Evolutionary conservation across 2,888 invertebrate genomes (phyloP).

Genomic region (Diaphora mendica): DNA sequence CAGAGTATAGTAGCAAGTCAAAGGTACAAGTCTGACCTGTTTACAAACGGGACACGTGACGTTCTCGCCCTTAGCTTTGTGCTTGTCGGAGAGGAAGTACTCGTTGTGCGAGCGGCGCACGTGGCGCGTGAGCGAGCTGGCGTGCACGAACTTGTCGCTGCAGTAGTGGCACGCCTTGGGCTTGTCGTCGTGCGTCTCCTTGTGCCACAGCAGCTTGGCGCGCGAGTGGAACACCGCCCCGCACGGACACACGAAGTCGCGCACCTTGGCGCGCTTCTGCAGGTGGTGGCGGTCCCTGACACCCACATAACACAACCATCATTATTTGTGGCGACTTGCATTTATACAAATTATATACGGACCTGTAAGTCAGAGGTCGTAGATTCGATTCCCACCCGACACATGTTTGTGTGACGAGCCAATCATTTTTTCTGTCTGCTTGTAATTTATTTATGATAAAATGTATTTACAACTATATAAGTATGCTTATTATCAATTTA

Average conservation of each 20-base stretch:
- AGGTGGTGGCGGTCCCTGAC: slow-evolving; percentile 90
- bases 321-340: neutral
- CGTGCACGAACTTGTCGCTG: slow-evolving; percentile 94
- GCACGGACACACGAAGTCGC: slow-evolving; percentile 92
- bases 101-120: slow-evolving; percentile 93
- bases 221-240: slow-evolving; percentile 94
- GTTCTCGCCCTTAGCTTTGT: slow-evolving; percentile 85
- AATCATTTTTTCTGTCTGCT: too few relatives aligned
- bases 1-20: too few relatives aligned
- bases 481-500: neutral
- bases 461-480: too few relatives aligned
- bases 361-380: too few relatives aligned
- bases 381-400: too few relatives aligned
- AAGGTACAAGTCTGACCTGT: slow-evolving; percentile 61
- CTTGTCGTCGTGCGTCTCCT: slow-evolving; percentile 93
- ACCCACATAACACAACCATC: neutral
- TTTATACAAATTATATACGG: neutral
- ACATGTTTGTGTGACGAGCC: too few relatives aligned
- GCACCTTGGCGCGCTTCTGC: slow-evolving; percentile 89
- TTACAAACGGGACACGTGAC: slow-evolving; percentile 93
- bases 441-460: too few relatives aligned
- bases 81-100: slow-evolving; percentile 89
- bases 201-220: slow-evolving; percentile 94
- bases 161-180: slow-evolving; percentile 95
- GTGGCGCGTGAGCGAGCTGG: slow-evolving; percentile 93